A percentile compares a stretch with the other conserved stretches of the same genome.
Evolutionary conservation across 2,888 invertebrate genomes (phyloP).

Genomic region (Sthenelais limicola): DNA sequence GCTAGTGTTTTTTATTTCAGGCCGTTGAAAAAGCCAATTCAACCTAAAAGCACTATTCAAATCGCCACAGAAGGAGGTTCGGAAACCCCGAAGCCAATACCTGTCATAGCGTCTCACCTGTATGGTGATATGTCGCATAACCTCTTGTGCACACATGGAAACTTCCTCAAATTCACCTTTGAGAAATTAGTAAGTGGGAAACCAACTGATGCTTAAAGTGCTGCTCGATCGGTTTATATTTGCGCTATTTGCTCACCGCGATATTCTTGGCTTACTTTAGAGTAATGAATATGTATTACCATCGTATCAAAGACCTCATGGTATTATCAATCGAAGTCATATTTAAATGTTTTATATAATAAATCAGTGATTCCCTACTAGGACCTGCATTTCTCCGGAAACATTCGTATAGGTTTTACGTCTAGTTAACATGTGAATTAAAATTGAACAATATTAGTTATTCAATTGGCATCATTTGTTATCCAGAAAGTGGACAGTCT

Average conservation of each 20-base stretch:
- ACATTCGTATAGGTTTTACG: too few relatives aligned
- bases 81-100: slow-evolving; percentile 56
- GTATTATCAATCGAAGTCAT: neutral
- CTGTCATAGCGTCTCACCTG: slow-evolving; percentile 59
- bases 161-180: slow-evolving; percentile 76
- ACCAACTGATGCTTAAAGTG: too few relatives aligned
- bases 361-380: neutral
- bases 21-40: slow-evolving; percentile 63
- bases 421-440: too few relatives aligned
- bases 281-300: neutral
- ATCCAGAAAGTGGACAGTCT: slow-evolving; percentile 56
- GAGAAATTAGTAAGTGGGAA: slow-evolving; percentile 75
- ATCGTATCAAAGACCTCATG: too few relatives aligned
- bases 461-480: neutral
- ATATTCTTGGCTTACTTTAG: neutral
- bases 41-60: slow-evolving; percentile 62
- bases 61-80: slow-evolving; percentile 55
- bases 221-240: too few relatives aligned
- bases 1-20: slow-evolving; percentile 52
- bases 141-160: slow-evolving; percentile 78
- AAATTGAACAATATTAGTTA: slow-evolving; percentile 7
- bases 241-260: too few relatives aligned
- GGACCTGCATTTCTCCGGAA: too few relatives aligned
- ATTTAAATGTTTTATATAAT: neutral
- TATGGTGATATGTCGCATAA: slow-evolving; percentile 66